Percentiles rank a stretch among this genome's conserved stretches.
These are phyloP conservation scores for Sciurus carolinensis DNA, from an alignment of 2,797 vertebrate genomes.

Conservation along the genomic window DNA sequence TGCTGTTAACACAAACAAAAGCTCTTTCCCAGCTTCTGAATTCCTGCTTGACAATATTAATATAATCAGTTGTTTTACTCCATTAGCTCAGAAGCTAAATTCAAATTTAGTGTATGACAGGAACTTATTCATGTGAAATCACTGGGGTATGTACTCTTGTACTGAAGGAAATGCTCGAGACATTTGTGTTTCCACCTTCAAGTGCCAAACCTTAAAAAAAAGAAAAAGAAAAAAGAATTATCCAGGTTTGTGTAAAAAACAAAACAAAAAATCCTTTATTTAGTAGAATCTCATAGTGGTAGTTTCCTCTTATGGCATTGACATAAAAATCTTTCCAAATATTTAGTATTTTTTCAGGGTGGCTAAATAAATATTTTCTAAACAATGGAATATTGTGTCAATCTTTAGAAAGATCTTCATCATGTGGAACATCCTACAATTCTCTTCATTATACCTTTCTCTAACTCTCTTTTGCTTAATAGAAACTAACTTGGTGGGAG, in stretches of 20 bases:
- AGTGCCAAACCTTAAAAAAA: background rate
- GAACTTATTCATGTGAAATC: constrained; percentile 13
- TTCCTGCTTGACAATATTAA: constrained; percentile 48
- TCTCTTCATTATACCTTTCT: constrained; percentile 72
- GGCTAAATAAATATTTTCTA: background rate
- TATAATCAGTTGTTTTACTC: constrained; percentile 11
- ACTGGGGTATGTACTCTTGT: background rate
- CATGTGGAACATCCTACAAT: background rate
- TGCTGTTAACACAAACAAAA: background rate
- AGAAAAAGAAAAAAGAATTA: background rate
- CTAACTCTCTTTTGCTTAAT: constrained; percentile 72
- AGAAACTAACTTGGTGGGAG: constrained; percentile 14
- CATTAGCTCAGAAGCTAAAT: constrained; percentile 56
- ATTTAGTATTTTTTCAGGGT: constrained; percentile 5
- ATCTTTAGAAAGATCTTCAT: constrained; percentile 67
- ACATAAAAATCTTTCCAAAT: background rate
- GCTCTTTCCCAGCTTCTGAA: background rate
- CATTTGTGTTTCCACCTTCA: background rate
- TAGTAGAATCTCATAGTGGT: background rate
- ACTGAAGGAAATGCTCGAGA: background rate
- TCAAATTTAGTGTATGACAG: constrained; percentile 8
- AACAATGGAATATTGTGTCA: background rate
- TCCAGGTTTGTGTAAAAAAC: background rate
- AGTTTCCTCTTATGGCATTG: background rate
- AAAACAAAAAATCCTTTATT: background rate